A percentile compares a stretch with the other conserved stretches of the same genome.
Evolutionary conservation across 2,113 vertebrate species (phyloP).

Genomic region (Phylloscopus trochiloides): DNA sequence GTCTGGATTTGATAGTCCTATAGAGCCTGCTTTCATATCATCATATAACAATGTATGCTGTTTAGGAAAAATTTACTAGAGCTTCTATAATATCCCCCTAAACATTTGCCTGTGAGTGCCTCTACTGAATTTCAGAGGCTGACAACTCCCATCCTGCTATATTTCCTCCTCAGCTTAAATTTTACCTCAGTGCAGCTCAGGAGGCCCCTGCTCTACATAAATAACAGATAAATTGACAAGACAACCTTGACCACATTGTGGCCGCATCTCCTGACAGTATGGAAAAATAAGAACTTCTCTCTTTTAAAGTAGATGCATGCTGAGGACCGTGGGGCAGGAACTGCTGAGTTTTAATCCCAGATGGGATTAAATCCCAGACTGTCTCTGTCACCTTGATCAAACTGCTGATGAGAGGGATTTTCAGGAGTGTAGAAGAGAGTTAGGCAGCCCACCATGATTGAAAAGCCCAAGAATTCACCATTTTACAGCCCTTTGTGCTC

Average conservation of each 20-base stretch:
- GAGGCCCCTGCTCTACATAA: constrained; percentile 16
- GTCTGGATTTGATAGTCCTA: background rate
- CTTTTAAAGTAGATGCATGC: background rate
- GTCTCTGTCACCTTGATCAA: constrained; percentile 17
- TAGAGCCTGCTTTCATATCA: background rate
- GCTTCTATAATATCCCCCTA: background rate
- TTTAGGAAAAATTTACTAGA: background rate
- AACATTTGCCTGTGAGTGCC: background rate
- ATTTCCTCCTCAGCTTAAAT: background rate
- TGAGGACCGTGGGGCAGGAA: background rate
- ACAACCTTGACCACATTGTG: constrained; percentile 11
- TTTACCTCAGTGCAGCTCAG: background rate
- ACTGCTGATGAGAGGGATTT: constrained; percentile 10
- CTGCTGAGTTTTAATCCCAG: constrained; percentile 2
- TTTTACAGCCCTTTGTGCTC: background rate
- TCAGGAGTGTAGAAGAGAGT: background rate
- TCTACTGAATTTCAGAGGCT: background rate
- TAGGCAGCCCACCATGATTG: background rate
- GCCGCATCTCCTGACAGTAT: background rate
- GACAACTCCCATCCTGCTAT: background rate
- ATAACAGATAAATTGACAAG: constrained; percentile 35
- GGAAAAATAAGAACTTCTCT: background rate
- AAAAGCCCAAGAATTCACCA: background rate
- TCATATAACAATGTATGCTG: background rate
- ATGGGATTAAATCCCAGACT: background rate